These are phyloP conservation scores for Thaleichthys pacificus DNA, from an alignment of 2,797 vertebrate species.

Conservation along the genomic window DNA sequence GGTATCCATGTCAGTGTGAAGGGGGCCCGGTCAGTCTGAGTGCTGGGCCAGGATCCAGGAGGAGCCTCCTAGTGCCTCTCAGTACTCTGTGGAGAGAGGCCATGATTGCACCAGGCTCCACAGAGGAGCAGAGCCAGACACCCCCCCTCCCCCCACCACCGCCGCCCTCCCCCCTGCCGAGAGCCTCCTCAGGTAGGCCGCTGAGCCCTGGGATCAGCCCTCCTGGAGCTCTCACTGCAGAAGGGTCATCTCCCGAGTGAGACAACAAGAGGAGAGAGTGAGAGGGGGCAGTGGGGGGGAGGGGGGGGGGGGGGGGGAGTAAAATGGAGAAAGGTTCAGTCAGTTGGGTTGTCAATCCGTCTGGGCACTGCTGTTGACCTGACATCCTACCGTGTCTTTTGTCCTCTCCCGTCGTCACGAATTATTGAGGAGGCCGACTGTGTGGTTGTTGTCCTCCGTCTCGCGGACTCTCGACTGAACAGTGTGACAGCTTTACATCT, in stretches of 20 bases:
- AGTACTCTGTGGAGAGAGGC: constrained; percentile 18
- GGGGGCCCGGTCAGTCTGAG: background rate
- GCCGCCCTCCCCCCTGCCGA: constrained; percentile 10
- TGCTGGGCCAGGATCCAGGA: background rate
- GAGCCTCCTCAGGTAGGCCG: constrained; percentile 25
- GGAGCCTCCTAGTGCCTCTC: constrained; percentile 36
- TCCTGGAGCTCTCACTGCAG: constrained; percentile 25
- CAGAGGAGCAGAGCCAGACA: constrained; percentile 18
- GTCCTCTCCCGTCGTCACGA: background rate
- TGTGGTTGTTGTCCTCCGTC: background rate
- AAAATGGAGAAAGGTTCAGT: background rate
- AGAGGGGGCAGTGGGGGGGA: background rate
- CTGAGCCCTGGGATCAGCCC: constrained; percentile 22
- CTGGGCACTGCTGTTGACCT: background rate
- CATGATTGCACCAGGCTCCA: constrained; percentile 32
- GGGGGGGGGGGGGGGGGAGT: background rate
- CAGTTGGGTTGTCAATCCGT: background rate
- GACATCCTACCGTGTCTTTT: background rate
- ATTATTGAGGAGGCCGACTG: background rate
- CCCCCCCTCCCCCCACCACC: constrained; percentile 15
- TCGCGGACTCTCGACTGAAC: background rate
- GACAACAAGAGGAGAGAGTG: constrained; percentile 7
- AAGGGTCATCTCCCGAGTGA: constrained; percentile 10
- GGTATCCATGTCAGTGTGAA: background rate
- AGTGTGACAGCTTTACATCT: background rate